phyloP scores from a whole-genome alignment of 2,888 invertebrate species.

The Monochamus alternatus region DNA sequence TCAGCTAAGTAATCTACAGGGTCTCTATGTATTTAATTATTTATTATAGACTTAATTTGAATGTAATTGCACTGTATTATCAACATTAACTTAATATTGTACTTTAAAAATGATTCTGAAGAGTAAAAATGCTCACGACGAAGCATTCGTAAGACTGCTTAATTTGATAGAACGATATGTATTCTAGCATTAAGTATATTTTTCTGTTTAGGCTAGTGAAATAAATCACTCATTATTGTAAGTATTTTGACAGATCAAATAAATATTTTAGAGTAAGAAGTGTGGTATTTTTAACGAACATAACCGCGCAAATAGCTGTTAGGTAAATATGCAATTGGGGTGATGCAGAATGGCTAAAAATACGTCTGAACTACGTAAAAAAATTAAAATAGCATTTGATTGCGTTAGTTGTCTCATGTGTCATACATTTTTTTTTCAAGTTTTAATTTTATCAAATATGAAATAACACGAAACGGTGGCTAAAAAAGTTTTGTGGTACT shows the following conservation, averaged over 20 bases:
- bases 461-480: too few species aligned
- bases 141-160: slow-evolving; percentile 47
- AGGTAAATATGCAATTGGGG: not conserved
- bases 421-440: not conserved
- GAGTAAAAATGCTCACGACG: slow-evolving; percentile 37
- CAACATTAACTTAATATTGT: slow-evolving; percentile 22
- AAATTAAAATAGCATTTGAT: not conserved
- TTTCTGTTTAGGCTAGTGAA: slow-evolving; percentile 35
- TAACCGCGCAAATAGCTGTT: not conserved
- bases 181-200: slow-evolving; percentile 28
- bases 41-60: slow-evolving; percentile 29
- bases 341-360: slow-evolving; percentile 8
- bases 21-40: slow-evolving; percentile 15
- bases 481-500: too few species aligned
- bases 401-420: too few species aligned
- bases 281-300: slow-evolving; percentile 1
- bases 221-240: slow-evolving; percentile 38
- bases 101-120: not conserved
- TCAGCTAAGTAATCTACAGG: not conserved
- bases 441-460: not conserved
- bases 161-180: slow-evolving; percentile 37
- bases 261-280: slow-evolving; percentile 36
- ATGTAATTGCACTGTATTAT: not conserved
- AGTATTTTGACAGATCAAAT: slow-evolving; percentile 36
- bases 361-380: not conserved